Conservation (phyloP, 1,140 invertebrate genomes). For the Leptonema lineaticorne region DNA sequence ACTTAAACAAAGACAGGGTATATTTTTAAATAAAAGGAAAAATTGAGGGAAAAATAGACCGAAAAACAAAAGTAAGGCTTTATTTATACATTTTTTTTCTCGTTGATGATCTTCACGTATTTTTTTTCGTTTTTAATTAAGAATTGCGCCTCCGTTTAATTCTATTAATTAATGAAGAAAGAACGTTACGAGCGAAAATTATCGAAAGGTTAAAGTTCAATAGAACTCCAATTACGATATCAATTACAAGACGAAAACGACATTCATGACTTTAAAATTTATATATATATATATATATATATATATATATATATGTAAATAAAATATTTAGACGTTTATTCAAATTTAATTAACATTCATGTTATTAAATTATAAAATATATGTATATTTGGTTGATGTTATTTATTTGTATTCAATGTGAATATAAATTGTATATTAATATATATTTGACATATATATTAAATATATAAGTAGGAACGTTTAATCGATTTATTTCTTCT, state of each 20-base stretch:
- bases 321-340: too few relatives aligned
- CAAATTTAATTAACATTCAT: too few relatives aligned
- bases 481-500: too few relatives aligned
- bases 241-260: background rate
- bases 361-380: too few relatives aligned
- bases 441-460: too few relatives aligned
- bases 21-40: background rate
- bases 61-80: too few relatives aligned
- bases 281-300: background rate
- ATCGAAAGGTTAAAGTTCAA: background rate
- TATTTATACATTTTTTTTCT: too few relatives aligned
- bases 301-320: background rate
- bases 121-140: slow-evolving; percentile 16
- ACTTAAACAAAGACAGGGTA: background rate
- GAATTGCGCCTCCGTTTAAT: background rate
- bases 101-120: background rate
- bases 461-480: too few relatives aligned
- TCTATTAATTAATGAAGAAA: background rate
- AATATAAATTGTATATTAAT: too few relatives aligned
- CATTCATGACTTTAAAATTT: too few relatives aligned
- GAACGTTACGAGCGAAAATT: background rate
- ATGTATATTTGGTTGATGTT: too few relatives aligned
- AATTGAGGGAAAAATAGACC: background rate
- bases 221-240: background rate
- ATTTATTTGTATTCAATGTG: too few relatives aligned